Evolutionary conservation across 2,888 invertebrate genomes (phyloP).

Genomic region (Dyspetes luteomarginatus): DNA sequence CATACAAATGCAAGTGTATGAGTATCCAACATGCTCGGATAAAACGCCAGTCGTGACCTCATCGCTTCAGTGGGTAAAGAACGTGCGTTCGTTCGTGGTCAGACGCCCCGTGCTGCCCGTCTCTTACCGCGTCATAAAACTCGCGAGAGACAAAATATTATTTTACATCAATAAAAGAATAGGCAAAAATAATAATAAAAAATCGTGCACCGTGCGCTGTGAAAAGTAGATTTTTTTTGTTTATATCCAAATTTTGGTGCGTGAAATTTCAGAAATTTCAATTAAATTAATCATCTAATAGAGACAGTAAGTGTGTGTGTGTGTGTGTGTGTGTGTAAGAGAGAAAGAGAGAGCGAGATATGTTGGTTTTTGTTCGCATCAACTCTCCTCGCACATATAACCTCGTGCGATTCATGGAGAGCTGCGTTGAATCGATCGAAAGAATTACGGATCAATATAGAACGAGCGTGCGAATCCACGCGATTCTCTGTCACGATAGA

Average conservation of each 20-base stretch:
- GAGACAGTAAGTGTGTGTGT: no score
- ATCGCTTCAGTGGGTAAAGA: constrained; percentile 8
- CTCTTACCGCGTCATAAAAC: neutral
- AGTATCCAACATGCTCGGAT: neutral
- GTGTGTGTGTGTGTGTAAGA: neutral
- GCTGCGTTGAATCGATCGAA: constrained; percentile 32
- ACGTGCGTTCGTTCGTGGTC: constrained; percentile 18
- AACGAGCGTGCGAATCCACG: neutral
- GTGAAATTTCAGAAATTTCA: neutral
- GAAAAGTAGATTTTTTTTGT: no score
- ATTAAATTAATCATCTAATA: neutral
- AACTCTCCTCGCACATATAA: neutral
- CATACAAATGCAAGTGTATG: no score
- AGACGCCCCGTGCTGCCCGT: constrained; percentile 7
- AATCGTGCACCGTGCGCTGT: no score
- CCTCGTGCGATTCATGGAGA: constrained; percentile 5
- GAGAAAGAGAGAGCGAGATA: no score
- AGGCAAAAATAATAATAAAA: no score
- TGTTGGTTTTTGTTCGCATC: neutral
- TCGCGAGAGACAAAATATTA: no score
- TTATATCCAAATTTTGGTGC: neutral
- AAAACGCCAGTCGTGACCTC: constrained; percentile 12
- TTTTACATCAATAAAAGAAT: no score
- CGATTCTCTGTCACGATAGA: neutral
- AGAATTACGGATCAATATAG: constrained; percentile 46